Evolutionary conservation across 2,797 vertebrate species (phyloP).

Genomic region (Sebastes reedi): DNA sequence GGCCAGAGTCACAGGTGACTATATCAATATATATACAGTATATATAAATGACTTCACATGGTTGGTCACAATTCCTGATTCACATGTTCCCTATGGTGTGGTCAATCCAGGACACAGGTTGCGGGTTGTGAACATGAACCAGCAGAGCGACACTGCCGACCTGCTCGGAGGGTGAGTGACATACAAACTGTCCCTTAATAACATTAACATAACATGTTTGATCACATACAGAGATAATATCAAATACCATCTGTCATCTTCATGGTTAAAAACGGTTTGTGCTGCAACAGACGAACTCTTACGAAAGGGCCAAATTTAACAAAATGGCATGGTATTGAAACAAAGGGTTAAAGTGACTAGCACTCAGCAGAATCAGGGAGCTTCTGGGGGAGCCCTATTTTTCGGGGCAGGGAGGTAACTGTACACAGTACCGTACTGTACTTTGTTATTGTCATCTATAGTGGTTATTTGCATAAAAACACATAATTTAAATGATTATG

Average conservation of each 20-base stretch:
- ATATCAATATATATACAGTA: slow-evolving; percentile 5
- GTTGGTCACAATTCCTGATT: neutral
- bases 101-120: slow-evolving; percentile 86
- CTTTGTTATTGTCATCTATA: too few species aligned
- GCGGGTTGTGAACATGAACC: slow-evolving; percentile 97
- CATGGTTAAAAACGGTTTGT: neutral
- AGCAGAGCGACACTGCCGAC: slow-evolving; percentile 96
- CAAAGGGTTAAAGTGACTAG: neutral
- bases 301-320: neutral
- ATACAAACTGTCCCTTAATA: neutral
- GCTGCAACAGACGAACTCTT: neutral
- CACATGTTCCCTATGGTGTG: neutral
- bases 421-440: too few species aligned
- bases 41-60: neutral
- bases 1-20: slow-evolving; percentile 89
- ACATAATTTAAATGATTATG: too few species aligned
- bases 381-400: too few species aligned
- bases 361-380: too few species aligned
- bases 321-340: neutral
- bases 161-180: slow-evolving; percentile 93
- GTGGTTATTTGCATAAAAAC: too few species aligned
- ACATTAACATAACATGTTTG: neutral
- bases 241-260: neutral
- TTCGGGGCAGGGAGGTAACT: too few species aligned
- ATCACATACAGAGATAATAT: neutral